Percentiles rank a stretch among this genome's conserved stretches.
Conservation (phyloP, 1,140 invertebrate species). For the Dendroctonus ponderosae region DNA sequence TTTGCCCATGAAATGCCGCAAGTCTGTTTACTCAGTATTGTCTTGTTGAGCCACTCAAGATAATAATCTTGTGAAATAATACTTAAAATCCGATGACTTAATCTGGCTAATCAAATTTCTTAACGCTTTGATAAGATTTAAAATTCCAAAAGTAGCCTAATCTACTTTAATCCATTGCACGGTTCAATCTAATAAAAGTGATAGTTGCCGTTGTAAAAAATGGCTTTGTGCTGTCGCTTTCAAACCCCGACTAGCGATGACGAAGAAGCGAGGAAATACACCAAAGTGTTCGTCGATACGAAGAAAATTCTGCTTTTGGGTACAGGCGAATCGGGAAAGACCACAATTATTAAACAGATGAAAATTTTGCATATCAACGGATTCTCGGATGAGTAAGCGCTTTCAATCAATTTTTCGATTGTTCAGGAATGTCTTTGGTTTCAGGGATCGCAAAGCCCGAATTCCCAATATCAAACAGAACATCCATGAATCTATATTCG, state of each 20-base stretch:
- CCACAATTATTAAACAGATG: slow-evolving; percentile 83
- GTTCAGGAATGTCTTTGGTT: slow-evolving; percentile 6
- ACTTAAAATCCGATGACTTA: too few relatives aligned
- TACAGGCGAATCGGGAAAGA: slow-evolving; percentile 70
- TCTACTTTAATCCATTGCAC: too few relatives aligned
- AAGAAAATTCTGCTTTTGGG: slow-evolving; percentile 65
- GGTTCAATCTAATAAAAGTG: slow-evolving; percentile 3
- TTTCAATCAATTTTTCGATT: background rate
- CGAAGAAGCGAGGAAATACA: slow-evolving; percentile 32
- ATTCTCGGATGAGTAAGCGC: slow-evolving; percentile 61
- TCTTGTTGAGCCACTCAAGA: too few relatives aligned
- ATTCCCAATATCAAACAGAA: slow-evolving; percentile 63
- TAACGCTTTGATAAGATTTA: too few relatives aligned
- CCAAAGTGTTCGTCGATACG: slow-evolving; percentile 35
- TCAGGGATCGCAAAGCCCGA: slow-evolving; percentile 64
- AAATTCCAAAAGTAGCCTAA: too few relatives aligned
- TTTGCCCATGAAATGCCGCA: too few relatives aligned
- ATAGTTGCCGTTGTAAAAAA: slow-evolving; percentile 7
- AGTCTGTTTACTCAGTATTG: too few relatives aligned
- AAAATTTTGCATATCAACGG: slow-evolving; percentile 74
- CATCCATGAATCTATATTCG: slow-evolving; percentile 66
- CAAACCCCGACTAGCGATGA: background rate
- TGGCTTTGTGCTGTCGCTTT: slow-evolving; percentile 26
- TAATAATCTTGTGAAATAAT: too few relatives aligned
- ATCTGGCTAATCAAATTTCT: too few relatives aligned